phyloP scores from a whole-genome alignment of 2,797 vertebrate species.

The Schizopygopsis malacanthus region DNA sequence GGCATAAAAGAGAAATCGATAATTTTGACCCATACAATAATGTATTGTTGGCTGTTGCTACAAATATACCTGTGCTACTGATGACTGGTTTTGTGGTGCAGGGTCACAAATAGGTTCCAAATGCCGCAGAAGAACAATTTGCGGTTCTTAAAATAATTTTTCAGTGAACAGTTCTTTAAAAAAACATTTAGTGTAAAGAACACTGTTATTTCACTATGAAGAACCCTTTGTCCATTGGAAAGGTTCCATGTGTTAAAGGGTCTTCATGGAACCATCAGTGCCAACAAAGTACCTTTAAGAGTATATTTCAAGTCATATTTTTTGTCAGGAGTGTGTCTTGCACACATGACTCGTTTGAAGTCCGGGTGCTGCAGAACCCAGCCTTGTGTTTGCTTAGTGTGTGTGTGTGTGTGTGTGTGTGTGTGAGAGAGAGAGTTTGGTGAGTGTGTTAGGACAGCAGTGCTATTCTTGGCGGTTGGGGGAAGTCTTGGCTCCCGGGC shows the following conservation, averaged over 20 bases:
- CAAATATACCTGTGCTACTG: no score
- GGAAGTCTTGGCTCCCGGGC: conserved; percentile 78
- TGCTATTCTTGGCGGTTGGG: conserved; percentile 80
- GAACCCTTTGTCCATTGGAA: neutral
- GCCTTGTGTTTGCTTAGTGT: conserved; percentile 18
- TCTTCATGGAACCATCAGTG: conserved; percentile 7
- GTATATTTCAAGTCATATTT: neutral
- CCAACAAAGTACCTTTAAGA: neutral
- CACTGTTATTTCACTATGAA: neutral
- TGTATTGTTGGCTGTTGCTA: no score
- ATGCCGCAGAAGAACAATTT: neutral
- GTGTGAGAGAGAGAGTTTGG: conserved; percentile 1
- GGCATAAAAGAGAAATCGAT: no score
- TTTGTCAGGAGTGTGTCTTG: conserved; percentile 34
- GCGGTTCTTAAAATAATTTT: no score
- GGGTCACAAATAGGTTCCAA: no score
- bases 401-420: conserved; percentile 6
- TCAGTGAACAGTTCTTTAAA: neutral
- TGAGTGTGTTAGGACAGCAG: conserved; percentile 61
- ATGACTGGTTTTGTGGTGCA: no score
- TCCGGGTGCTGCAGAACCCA: conserved; percentile 35
- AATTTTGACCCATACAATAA: no score
- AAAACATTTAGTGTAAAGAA: neutral
- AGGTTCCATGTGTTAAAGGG: neutral
- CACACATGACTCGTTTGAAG: conserved; percentile 33